Base-by-base conservation (phyloP, 2,113 vertebrate genomes). In the Neodon shergylaensis region DNA sequence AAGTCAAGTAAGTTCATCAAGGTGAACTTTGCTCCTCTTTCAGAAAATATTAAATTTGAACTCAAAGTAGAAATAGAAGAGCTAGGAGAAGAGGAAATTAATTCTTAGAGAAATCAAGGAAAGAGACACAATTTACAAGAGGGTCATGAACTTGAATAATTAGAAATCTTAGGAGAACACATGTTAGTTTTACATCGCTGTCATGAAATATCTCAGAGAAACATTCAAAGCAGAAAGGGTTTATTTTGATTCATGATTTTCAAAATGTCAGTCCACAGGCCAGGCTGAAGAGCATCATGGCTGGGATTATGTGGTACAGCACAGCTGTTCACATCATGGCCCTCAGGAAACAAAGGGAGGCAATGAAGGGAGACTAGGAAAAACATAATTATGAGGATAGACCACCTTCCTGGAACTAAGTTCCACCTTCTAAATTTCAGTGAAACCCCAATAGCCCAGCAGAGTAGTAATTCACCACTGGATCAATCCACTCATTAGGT, bases 21-120 rank as follows among this genome's bases (percentile, higher is more conserved):
- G 33, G 28, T 82, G 7, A 78, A n/a, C n/a, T 42, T 90, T 2
- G 36, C n/a, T 86, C 9, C 13, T 85, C 49, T 94, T 94, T 94
- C 14, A 96, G 39, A 22, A 44, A 76, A 68, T 70, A 39, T 94
- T 85, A 10, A 78, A 4, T 82, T 87, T 52, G 22, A n/a, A 83
- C 49, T 89, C n/a, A 86, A 21, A 81, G 8, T 88, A 68, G 61
- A 85, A 96, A 86, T 5, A 90, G n/a, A 91, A 33, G 52, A 83
- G 0, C 8, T 28, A 52, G 49, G 76, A 91, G 65, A 96, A 61
- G 24, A 11, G 44, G 8, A 83, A 95, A 63, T 72, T 39, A 88
- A 42, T 83, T 72, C 73, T 54, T 66, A 39, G 6, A 77, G 39
- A 52, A 14, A 86, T 24, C 12, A 88, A 54, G 21, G 42, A 74